Percentiles rank a stretch among this genome's conserved stretches.
These are phyloP conservation scores for Apaloderma vittatum DNA, from an alignment of 2,113 vertebrate species.

Conservation along the genomic window DNA sequence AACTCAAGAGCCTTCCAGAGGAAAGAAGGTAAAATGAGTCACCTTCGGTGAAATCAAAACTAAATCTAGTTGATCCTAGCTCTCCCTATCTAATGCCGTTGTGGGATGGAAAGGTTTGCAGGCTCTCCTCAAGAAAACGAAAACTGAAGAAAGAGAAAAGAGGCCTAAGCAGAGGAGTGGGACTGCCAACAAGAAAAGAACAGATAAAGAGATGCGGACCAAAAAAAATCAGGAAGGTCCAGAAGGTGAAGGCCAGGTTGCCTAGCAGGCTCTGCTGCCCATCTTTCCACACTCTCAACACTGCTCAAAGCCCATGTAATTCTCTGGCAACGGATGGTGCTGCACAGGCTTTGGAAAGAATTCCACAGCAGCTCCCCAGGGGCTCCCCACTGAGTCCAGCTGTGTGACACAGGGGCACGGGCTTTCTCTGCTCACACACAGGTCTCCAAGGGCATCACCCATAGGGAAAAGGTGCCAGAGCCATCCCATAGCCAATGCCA, in stretches of 20 bases:
- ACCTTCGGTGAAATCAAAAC: background rate
- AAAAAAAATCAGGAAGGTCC: background rate
- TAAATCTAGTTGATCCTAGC: background rate
- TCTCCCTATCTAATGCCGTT: background rate
- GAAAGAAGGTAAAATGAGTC: background rate
- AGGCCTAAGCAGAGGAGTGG: background rate
- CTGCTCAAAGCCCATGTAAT: background rate
- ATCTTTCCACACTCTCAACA: background rate
- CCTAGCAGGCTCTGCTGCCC: background rate
- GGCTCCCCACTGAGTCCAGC: background rate
- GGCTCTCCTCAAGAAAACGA: too few relatives aligned
- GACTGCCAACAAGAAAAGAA: background rate
- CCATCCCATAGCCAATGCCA: too few relatives aligned
- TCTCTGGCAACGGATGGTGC: background rate
- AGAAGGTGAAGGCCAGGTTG: background rate
- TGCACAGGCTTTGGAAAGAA: background rate
- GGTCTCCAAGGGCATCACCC: background rate
- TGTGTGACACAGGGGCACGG: background rate
- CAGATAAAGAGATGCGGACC: background rate
- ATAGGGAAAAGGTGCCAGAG: too few relatives aligned
- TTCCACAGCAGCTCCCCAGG: background rate
- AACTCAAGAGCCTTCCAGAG: background rate
- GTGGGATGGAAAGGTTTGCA: background rate
- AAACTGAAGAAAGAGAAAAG: rapidly evolving
- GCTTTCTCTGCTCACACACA: background rate